Evolutionary conservation across 2,113 vertebrate species (phyloP), one percentile per base, ranked within the genome.

Genomic region (Cricetomys ansorgei): DNA sequence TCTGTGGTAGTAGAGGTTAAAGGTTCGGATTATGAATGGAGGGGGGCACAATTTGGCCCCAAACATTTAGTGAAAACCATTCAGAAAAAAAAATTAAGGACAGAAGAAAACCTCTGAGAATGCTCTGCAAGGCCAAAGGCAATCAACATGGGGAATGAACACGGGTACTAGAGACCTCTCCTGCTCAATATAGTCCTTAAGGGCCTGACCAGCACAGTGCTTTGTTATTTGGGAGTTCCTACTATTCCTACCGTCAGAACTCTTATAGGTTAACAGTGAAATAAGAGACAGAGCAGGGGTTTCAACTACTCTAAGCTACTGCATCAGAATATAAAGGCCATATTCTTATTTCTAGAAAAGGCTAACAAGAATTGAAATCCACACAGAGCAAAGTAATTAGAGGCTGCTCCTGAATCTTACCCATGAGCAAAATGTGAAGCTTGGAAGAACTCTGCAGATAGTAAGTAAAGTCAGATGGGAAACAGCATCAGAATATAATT

Each of bases 331-430:
- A 37, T 55, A 59, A 96, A 79, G 64, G 59, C 23, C 25, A 21
- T 69, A 10, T 50, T 57, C 48, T 94, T 83, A 55, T 45, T 29
- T 86, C 27, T 79, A 48, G 4, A 37, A 94, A 93, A 95, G 89
- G 57, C 13, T 76, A 81, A 70, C 10, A 88, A 57, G 64, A 88
- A 89, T n/a, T 85, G 50, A 1, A 15, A 84, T 64, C 8, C 40
- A 84, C 80, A 90, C 13, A 90, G 50, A 97, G 21, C n/a, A 48
- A 93, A 79, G 23, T 91, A 57, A 97, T 77, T 92, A 88, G 19
- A 67, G 3, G 5, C 0, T 93, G 7, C 29, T 89, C 88, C n/a
- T 5, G 17, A 62, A 34, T 75, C n/a, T 70, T 57, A 95, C 13
- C 31, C 59, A 90, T n/a, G 21, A 90, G 69, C 48, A 88, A 94